Evolutionary conservation across 2,113 vertebrate species (phyloP).

Genomic region (Hepsetus odoe): DNA sequence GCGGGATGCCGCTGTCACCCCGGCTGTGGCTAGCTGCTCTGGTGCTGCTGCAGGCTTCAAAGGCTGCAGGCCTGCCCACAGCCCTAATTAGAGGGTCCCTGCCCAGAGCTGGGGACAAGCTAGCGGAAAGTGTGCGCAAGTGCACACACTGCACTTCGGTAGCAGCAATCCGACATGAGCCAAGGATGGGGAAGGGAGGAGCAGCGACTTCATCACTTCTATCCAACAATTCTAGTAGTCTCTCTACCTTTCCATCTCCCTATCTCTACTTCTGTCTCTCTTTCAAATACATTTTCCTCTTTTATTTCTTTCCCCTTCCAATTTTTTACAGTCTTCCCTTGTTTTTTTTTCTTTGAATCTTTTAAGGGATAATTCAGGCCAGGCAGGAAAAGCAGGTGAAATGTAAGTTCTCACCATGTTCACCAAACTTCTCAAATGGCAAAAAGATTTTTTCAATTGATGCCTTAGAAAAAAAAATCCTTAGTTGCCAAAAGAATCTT

Average conservation of each 20-base stretch:
- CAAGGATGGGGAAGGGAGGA: conserved; percentile 52
- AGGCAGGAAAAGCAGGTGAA: too few species aligned
- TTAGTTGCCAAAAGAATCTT: too few species aligned
- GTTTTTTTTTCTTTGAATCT: not conserved
- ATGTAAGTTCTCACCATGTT: too few species aligned
- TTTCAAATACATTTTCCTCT: not conserved
- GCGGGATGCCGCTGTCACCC: conserved; percentile 61
- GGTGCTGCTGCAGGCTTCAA: conserved; percentile 62
- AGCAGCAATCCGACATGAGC: conserved; percentile 48
- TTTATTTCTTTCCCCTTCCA: not conserved
- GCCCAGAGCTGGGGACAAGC: conserved; percentile 52
- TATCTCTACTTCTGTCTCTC: not conserved
- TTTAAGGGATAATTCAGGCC: too few species aligned
- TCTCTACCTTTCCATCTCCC: conserved; percentile 24
- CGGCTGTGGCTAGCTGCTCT: conserved; percentile 60
- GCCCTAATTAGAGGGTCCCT: conserved; percentile 62
- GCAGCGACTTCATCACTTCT: conserved; percentile 42
- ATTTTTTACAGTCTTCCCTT: not conserved
- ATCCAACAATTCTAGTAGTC: conserved; percentile 28
- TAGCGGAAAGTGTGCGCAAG: conserved; percentile 62
- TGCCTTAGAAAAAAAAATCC: too few species aligned
- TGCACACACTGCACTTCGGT: conserved; percentile 55
- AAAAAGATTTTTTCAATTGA: too few species aligned
- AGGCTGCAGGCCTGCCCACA: conserved; percentile 58
- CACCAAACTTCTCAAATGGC: too few species aligned